Base-by-base conservation (phyloP, 2,797 vertebrate species). In the Galaxias olidus region DNA sequence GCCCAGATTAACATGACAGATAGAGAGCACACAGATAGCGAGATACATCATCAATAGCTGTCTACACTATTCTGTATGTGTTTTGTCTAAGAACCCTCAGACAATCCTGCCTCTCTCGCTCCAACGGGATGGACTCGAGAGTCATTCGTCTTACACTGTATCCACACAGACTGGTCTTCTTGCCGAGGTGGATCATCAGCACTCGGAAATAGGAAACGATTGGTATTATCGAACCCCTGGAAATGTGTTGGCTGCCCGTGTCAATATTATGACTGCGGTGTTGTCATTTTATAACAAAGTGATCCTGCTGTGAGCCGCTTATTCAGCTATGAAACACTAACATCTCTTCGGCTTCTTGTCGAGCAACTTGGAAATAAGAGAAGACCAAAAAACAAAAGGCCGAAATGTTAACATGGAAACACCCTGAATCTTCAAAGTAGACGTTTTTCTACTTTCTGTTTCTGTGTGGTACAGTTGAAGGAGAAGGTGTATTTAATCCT, bases 251-350 rank as follows among this genome's bases (percentile, higher is more conserved):
- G 44, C 59, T 56, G 30, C 30, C 2, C 6, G 69, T 40, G 19
- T 75, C 76, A 71, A 77, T 75, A 73, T 73, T 69, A 51, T 75
- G 70, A 79, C 68, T 45, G 59, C 58, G 9, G 45, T 9, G 20
- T 19, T 61, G 30, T 20, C 6, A 13, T 43, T 20, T 48, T 45
- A 41, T 5, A 48, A 44, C 18, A 9, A 13, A 9, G 44, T 7
- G 44, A 40, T 14, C 45, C 61, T 9, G 52, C 53, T 1, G 19
- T 40, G 57, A n/a, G 18, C 53, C 41, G 41, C 17, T 40, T 15
- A 9, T 41, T n/a, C 60, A 17, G 40, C 18, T 8, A 30, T n/a
- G 18, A 18, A 10, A 9, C 15, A 44, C 44, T 10, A 52, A 14
- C 14, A 13, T 42, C 44, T 15, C 19, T 48, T 14, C 20, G 9